Conservation (phyloP, 2,113 vertebrate genomes). For the Syngnathus scovelli region DNA sequence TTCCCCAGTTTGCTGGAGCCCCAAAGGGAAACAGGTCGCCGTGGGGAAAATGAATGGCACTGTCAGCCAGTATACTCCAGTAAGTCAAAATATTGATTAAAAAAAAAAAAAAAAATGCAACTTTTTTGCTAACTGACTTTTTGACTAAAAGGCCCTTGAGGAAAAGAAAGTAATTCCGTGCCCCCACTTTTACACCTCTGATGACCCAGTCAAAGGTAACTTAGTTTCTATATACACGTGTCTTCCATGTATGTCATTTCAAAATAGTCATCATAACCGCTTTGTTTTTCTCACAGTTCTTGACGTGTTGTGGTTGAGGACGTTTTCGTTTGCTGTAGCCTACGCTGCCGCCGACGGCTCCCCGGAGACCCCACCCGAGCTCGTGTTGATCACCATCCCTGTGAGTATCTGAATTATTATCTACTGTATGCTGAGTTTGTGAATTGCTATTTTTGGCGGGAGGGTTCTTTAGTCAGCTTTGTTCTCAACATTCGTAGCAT, state of each 20-base stretch:
- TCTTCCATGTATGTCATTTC: not conserved
- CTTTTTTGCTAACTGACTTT: not conserved
- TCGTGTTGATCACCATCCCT: slow-evolving; percentile 85
- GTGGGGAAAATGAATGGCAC: slow-evolving; percentile 89
- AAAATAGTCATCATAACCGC: not conserved
- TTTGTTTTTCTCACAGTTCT: slow-evolving; percentile 71
- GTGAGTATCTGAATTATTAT: slow-evolving; percentile 65
- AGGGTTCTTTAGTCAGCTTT: no score
- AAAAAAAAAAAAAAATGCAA: not conserved
- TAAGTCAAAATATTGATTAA: slow-evolving; percentile 64
- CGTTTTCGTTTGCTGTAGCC: slow-evolving; percentile 83
- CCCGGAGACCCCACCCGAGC: slow-evolving; percentile 83
- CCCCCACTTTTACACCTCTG: slow-evolving; percentile 84
- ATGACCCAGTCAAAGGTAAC: slow-evolving; percentile 91
- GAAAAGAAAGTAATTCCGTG: slow-evolving; percentile 91
- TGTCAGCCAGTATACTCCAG: slow-evolving; percentile 88
- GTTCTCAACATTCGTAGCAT: no score
- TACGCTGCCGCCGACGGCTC: slow-evolving; percentile 89
- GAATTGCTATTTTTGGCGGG: no score
- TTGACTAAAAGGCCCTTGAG: slow-evolving; percentile 76
- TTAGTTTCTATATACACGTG: not conserved
- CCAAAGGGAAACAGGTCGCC: slow-evolving; percentile 94
- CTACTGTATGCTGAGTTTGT: no score
- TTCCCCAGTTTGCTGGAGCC: slow-evolving; percentile 91
- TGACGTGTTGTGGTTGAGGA: slow-evolving; percentile 92